Conservation (phyloP, 2,797 vertebrate species). For the Eulemur rubriventer region DNA sequence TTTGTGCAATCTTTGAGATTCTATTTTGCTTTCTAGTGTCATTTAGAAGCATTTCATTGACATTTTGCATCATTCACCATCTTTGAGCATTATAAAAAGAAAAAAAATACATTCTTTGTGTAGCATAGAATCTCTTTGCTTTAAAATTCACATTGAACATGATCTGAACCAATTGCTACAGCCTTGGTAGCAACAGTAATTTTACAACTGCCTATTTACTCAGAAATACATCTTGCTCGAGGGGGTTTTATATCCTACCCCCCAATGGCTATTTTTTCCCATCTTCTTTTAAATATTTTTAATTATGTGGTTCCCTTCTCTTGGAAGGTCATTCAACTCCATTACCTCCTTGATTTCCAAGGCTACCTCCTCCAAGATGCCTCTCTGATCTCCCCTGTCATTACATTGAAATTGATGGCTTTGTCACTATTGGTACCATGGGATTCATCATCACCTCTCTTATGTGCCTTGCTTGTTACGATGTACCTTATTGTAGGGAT, state of each 20-base stretch:
- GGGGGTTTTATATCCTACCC: background rate
- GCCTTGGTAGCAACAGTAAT: constrained; percentile 24
- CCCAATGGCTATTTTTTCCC: background rate
- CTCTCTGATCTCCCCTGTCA: background rate
- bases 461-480: background rate
- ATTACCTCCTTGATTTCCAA: background rate
- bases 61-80: constrained; percentile 43
- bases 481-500: background rate
- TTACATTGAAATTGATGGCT: background rate
- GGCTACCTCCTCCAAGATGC: background rate
- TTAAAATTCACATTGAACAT: constrained; percentile 50
- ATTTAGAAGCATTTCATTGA: constrained; percentile 55
- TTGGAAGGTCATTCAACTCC: background rate
- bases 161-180: constrained; percentile 12
- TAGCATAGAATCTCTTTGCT: constrained; percentile 35
- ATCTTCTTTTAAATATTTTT: constrained; percentile 25
- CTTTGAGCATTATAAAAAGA: background rate
- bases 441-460: background rate
- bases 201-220: constrained; percentile 50
- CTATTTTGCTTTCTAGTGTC: constrained; percentile 61
- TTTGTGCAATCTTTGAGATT: constrained; percentile 45
- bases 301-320: background rate
- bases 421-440: background rate
- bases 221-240: constrained; percentile 23
- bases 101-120: constrained; percentile 19